Base-by-base conservation (phyloP, 2,888 invertebrate species). In the Acrobasis repandana region DNA sequence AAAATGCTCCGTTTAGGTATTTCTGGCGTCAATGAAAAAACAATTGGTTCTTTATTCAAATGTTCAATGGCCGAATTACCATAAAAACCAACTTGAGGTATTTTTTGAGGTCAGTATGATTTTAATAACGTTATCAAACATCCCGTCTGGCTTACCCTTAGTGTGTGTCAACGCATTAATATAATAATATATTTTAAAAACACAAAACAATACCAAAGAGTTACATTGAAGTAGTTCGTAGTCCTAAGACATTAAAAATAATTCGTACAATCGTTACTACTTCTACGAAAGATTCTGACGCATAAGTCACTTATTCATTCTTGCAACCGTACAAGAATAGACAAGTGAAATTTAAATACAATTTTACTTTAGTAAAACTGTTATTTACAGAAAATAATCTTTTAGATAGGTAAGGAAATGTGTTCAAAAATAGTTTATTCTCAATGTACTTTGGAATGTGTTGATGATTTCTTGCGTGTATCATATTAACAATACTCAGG, bases 291-390 rank as follows among this genome's bases (percentile, higher is more conserved):
- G 1, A 33, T 15, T 47, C 47, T 16, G 63, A 69, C 43, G 43
- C 14, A 70, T 68, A 61, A 68, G 67, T 52, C 63, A 74, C 78
- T 76, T 78, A 72, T 75, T 66, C 56, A 67, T 70, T 80, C 73
- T 83, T 83, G 75, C 74, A 70, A 62, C 49, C 36, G 57, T 67
- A 65, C 81, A 83, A 83, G 76, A 79, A 74, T 67, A 71, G 63
- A 73, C 65, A 76, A 82, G 77, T 69, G 66, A 73, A 1, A 56
- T 43, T 20, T 56, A 46, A 28, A 18, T 10, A 54, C 36, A 54
- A 56, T 56, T 56, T 56, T 46, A 43, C 56, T 46, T 8, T 2
- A 52, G 52, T 52, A 54, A 38, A 54, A 54, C 16, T 46, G 36
- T 33, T 46, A 33, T 47, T 28, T 46, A 15, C 20, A 47, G 46